Evolutionary conservation across 2,113 vertebrate species (phyloP).

Genomic region (Nannobrachium achirus): DNA sequence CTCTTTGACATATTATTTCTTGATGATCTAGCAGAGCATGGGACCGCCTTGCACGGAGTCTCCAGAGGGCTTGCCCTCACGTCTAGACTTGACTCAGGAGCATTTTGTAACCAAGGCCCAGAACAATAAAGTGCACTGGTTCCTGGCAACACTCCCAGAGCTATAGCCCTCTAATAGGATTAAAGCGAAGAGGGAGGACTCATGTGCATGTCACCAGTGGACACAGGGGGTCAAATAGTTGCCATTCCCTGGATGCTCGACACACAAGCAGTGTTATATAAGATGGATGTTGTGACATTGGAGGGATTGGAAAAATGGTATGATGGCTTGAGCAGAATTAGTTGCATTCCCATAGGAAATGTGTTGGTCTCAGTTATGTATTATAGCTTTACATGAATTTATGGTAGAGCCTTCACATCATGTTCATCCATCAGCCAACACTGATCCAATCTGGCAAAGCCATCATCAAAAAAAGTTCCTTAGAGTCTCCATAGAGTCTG

Average conservation of each 20-base stretch:
- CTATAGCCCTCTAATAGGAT: slow-evolving; percentile 49
- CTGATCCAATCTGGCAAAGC: not conserved
- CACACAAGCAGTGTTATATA: not conserved
- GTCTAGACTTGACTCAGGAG: slow-evolving; percentile 67
- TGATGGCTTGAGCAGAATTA: not conserved
- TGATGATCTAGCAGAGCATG: slow-evolving; percentile 14
- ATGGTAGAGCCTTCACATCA: not conserved
- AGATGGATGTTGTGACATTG: not conserved
- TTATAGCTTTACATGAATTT: not conserved
- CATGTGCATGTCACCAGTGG: slow-evolving; percentile 12
- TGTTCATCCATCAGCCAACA: not conserved
- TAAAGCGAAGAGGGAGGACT: slow-evolving; percentile 25
- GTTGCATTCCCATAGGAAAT: not conserved
- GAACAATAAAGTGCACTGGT: slow-evolving; percentile 34
- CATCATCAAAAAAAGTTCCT: too few species aligned
- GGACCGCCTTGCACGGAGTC: slow-evolving; percentile 20
- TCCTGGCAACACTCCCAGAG: slow-evolving; percentile 51
- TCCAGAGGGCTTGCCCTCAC: slow-evolving; percentile 26
- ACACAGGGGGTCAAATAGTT: slow-evolving; percentile 27
- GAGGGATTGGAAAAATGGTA: not conserved
- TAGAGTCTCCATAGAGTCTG: too few species aligned
- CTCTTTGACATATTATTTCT: slow-evolving; percentile 29
- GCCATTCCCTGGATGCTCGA: slow-evolving; percentile 1
- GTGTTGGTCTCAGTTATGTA: not conserved
- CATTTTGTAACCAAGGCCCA: slow-evolving; percentile 48